Evolutionary conservation across 1,140 invertebrate species (phyloP), one percentile per base, ranked within the genome.

Genomic region (Homalodisca vitripennis): DNA sequence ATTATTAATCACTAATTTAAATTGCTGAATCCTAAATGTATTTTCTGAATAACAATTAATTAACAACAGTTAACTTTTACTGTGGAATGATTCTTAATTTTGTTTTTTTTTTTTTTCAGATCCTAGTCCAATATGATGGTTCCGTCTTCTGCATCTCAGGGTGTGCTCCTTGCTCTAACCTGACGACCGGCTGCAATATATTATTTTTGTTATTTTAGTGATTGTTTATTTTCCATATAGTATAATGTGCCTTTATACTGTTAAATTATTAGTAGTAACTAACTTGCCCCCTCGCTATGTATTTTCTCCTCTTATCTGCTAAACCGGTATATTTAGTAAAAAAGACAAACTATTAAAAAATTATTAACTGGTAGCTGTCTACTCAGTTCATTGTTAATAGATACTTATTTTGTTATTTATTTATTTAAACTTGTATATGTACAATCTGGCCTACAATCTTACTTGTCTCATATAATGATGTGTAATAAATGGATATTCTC

Each of bases 211-310:
- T 51, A 20, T 3, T 51, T 51, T 51, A 51, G 22, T 51, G 14
- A 51, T 20, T 20, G 17, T n/a, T 3, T 51, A 20, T 51, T 20
- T 6, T 41, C 17, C 22, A 12, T 51, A 20, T 51, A 51, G 48
- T 51, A 20, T 51, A 51, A 6, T 51, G 48, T 51, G 48, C 48
- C 48, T 51, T 51, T 51, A 10, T 51, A 51, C 48, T 51, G 48
- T 51, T 51, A 51, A 51, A 51, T 51, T 51, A 51, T 51, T 10
- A 51, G 22, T 51, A n/a, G n/a, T 12, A 51, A 3, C 22, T 41
- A 10, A 41, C 17, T 41, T 41, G 17, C 6, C 34, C 6, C 6
- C 34, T 17, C 17, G 6, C 6, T 6, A 10, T 41, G 6, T 41
- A 17, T 41, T 41, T 10, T 17, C 34, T 41, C 17, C 34, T 10